A percentile compares a stretch with the other conserved stretches of the same genome.
Evolutionary conservation across 2,797 vertebrate genomes (phyloP).

Genomic region (Sebastes trivittatus): DNA sequence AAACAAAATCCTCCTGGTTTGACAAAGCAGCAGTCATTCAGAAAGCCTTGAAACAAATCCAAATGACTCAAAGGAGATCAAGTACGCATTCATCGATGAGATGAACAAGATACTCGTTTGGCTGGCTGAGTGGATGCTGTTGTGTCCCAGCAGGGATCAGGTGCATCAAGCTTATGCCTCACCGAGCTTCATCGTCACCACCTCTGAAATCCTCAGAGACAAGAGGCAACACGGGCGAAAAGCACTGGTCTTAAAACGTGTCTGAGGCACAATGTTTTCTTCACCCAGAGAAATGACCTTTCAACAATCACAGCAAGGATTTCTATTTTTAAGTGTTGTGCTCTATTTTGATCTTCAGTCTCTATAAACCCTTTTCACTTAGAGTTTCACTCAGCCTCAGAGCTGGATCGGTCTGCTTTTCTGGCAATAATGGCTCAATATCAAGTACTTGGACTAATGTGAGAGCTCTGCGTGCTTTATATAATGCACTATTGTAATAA

Average conservation of each 20-base stretch:
- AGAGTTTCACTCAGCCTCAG: neutral
- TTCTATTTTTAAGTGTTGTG: neutral
- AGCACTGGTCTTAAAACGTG: slow-evolving; percentile 6
- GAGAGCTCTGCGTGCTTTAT: neutral
- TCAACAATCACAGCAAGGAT: neutral
- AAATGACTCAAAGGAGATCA: neutral
- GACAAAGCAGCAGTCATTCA: neutral
- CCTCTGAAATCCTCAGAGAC: slow-evolving; percentile 34
- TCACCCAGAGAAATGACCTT: slow-evolving; percentile 34
- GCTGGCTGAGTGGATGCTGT: neutral
- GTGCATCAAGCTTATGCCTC: slow-evolving; percentile 14
- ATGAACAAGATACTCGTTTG: neutral
- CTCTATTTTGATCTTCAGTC: neutral
- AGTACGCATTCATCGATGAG: neutral
- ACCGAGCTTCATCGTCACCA: neutral
- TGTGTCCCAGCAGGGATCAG: slow-evolving; percentile 21
- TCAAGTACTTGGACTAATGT: neutral
- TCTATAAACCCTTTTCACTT: neutral
- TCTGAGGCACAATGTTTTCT: slow-evolving; percentile 15
- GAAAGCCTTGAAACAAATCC: neutral
- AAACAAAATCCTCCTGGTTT: neutral
- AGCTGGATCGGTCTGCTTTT: neutral
- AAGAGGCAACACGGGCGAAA: slow-evolving; percentile 3
- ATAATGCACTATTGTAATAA: neutral
- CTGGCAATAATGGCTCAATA: neutral